Percentiles rank a stretch among this genome's conserved stretches.
Conservation (phyloP, 2,888 invertebrate species). For the Ichneumoninae sp. region DNA sequence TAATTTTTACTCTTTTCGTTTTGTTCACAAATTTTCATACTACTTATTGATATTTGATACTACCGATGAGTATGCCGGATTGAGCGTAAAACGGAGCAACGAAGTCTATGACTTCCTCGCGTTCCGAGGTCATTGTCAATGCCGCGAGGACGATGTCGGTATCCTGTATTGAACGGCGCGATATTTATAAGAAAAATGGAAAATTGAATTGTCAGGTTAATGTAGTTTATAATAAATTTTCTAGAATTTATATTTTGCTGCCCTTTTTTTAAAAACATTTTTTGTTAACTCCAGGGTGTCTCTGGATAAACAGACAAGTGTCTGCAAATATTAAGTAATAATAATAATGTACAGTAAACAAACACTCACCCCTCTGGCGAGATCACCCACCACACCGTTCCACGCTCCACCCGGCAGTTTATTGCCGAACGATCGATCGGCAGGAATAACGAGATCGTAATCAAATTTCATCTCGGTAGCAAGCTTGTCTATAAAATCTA, state of each 20-base stretch:
- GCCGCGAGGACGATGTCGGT: conserved; percentile 94
- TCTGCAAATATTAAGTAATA: not conserved
- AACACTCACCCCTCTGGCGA: conserved; percentile 90
- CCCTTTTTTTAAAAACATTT: not conserved
- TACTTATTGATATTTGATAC: conserved; percentile 40
- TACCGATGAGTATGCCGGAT: conserved; percentile 95
- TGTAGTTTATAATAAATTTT: not conserved
- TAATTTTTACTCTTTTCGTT: not conserved
- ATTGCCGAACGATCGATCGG: conserved; percentile 88
- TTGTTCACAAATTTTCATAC: conserved; percentile 2
- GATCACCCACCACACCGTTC: conserved; percentile 94
- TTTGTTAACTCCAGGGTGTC: not conserved
- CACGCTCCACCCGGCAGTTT: conserved; percentile 90
- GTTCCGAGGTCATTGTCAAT: conserved; percentile 95
- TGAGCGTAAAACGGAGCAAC: conserved; percentile 96
- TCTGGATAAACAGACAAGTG: not conserved
- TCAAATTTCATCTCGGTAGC: conserved; percentile 91
- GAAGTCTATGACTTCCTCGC: conserved; percentile 96
- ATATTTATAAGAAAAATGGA: not conserved
- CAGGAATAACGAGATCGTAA: conserved; percentile 91
- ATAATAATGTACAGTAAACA: conserved; percentile 21
- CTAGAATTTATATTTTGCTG: not conserved
- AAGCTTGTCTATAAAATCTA: conserved; percentile 91
- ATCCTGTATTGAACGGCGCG: conserved; percentile 85
- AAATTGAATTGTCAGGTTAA: not conserved